Percentiles rank a stretch among this genome's conserved stretches.
These are phyloP conservation scores for Heliconius hewitsoni DNA, from an alignment of 1,140 invertebrate genomes.

Conservation along the genomic window DNA sequence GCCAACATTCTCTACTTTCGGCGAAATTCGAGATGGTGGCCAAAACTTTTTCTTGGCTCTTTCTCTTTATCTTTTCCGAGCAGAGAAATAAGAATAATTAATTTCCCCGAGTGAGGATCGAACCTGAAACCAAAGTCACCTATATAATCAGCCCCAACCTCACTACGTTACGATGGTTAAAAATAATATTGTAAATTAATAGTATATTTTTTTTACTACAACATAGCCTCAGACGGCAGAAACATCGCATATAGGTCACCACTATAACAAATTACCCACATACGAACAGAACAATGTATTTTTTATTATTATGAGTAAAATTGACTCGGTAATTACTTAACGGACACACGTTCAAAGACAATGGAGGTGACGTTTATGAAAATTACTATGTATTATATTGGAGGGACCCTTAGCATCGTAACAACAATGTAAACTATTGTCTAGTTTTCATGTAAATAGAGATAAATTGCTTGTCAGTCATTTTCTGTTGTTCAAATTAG, in stretches of 20 bases:
- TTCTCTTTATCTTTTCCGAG: no score
- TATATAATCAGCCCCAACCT: no score
- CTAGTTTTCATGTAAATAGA: neutral
- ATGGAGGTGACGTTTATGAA: slow-evolving; percentile 10
- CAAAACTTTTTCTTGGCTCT: no score
- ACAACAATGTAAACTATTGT: neutral
- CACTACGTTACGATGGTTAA: no score
- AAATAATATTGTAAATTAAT: neutral
- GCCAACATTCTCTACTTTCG: no score
- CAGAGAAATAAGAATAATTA: no score
- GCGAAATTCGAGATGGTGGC: no score
- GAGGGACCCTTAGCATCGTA: neutral
- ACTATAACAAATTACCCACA: slow-evolving; percentile 40
- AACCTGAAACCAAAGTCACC: no score
- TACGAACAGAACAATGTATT: slow-evolving; percentile 39
- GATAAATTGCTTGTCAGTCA: neutral
- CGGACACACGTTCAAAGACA: slow-evolving; percentile 21
- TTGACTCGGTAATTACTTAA: slow-evolving; percentile 33
- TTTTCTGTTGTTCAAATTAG: no score
- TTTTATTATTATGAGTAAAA: slow-evolving; percentile 29
- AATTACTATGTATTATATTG: slow-evolving; percentile 9
- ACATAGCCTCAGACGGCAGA: neutral
- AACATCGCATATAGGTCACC: slow-evolving; percentile 30
- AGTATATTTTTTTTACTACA: neutral
- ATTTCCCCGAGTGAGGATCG: no score